Evolutionary conservation across 2,797 vertebrate genomes (phyloP), one percentile per base, ranked within the genome.

Genomic region (Austrolebias charrua): DNA sequence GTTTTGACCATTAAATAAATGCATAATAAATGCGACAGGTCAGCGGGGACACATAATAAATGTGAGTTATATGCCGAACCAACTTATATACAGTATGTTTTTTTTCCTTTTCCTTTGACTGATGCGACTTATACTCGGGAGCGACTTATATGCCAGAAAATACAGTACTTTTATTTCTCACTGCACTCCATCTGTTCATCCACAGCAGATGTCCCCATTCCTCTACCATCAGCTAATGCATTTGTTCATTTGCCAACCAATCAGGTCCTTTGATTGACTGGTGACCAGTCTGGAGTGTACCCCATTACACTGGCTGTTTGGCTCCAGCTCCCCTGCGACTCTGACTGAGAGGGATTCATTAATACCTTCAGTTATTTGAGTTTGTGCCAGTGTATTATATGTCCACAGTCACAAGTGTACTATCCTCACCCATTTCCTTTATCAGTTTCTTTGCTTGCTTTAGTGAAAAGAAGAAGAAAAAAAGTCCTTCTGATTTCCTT

Each of bases 401-500:
- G 60, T 69, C 45, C 28, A 40, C 44, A 38, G 44, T 61, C 35
- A 53, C 50, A 66, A 6, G n/a, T 56, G 31, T 38, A 63, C 40
- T 12, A 15, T 45, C 60, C 43, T 52, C 63, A 57, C 14, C 33
- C 11, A 31, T 33, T 66, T 13, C 28, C 47, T 40, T 46, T 9
- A 57, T 75, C 68, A 8, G 45, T 56, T 66, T 35, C 19, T 42
- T 47, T 19, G 14, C 68, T 54, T 43, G 55, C 51, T 71, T 71
- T 55, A 56, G 47, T 54, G 49, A 51, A 61, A 69, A 63, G 12
- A n/a, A n/a, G n/a, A n/a, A n/a, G 51, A 77, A 71, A 14, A 53
- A 77, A 71, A 24, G 24, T 3, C 66, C 51, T 51, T 78, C 68
- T 69, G 65, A 79, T 79, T 57, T 65, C 35, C 29, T 46, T 52